Evolutionary conservation across 2,113 vertebrate species (phyloP).

Genomic region (Hemiprocne comata): DNA sequence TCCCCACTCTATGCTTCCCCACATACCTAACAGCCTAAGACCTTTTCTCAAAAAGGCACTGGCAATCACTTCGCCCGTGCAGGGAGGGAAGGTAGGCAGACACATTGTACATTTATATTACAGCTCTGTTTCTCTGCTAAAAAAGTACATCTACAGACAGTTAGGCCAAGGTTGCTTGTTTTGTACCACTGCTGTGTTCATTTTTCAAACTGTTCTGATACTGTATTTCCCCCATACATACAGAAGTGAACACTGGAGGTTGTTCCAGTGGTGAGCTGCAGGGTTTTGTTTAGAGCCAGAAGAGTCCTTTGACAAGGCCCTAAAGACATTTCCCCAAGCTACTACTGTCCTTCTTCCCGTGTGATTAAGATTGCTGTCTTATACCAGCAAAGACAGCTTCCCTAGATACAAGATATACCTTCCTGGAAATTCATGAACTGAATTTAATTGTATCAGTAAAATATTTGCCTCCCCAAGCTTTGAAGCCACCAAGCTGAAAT

Average conservation of each 20-base stretch:
- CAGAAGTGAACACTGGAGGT: neutral
- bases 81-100: neutral
- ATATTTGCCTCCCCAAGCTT: neutral
- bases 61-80: neutral
- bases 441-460: neutral
- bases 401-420: neutral
- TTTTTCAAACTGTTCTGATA: neutral
- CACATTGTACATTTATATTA: neutral
- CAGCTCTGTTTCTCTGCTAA: neutral
- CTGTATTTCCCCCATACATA: neutral
- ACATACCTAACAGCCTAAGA: neutral
- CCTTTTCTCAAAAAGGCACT: neutral
- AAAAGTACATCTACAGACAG: neutral
- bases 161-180: neutral
- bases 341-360: accelerated
- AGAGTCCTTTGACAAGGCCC: neutral
- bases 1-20: neutral
- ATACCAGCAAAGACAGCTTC: neutral
- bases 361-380: neutral
- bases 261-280: accelerated
- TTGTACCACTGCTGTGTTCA: neutral
- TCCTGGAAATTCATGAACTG: neutral
- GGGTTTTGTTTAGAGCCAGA: neutral
- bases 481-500: neutral
- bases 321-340: neutral